These are phyloP conservation scores for Chelon auratus DNA, from an alignment of 2,797 vertebrate species.

Conservation along the genomic window DNA sequence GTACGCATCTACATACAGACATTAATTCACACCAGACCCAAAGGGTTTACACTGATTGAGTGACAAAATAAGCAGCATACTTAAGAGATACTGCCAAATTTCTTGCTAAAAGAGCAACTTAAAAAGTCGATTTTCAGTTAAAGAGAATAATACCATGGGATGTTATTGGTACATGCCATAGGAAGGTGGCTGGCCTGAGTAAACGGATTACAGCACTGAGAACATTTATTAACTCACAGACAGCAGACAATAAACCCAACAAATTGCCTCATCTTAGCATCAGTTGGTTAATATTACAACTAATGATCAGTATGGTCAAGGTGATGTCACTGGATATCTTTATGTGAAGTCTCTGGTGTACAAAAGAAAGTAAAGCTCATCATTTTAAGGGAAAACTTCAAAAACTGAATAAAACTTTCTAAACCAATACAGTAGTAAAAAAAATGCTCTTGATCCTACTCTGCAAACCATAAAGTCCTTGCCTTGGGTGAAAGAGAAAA, in stretches of 20 bases:
- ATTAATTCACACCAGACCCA: not conserved
- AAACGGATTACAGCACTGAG: not conserved
- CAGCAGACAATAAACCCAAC: constrained; percentile 20
- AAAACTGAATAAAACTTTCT: not conserved
- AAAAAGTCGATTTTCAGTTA: constrained; percentile 22
- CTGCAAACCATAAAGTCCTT: not conserved
- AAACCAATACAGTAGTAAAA: not conserved
- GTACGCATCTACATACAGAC: not conserved
- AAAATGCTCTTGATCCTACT: not conserved
- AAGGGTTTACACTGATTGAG: not conserved
- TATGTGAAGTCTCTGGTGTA: not conserved
- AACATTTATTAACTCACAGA: constrained; percentile 21
- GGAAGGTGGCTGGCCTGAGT: not conserved
- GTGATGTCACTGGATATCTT: constrained; percentile 13
- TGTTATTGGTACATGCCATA: not conserved
- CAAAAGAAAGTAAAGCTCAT: not conserved
- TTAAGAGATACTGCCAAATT: not conserved
- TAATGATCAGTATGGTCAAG: not conserved
- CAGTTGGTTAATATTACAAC: not conserved
- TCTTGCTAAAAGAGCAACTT: constrained; percentile 12
- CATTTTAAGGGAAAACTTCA: not conserved
- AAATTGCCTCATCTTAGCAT: constrained; percentile 21
- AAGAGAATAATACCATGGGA: constrained; percentile 3
- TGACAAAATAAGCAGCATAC: not conserved
- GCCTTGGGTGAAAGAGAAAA: not conserved